A percentile compares a stretch with the other conserved stretches of the same genome.
Evolutionary conservation across 1,140 invertebrate species (phyloP).

Genomic region (Cyclargus thomasi): DNA sequence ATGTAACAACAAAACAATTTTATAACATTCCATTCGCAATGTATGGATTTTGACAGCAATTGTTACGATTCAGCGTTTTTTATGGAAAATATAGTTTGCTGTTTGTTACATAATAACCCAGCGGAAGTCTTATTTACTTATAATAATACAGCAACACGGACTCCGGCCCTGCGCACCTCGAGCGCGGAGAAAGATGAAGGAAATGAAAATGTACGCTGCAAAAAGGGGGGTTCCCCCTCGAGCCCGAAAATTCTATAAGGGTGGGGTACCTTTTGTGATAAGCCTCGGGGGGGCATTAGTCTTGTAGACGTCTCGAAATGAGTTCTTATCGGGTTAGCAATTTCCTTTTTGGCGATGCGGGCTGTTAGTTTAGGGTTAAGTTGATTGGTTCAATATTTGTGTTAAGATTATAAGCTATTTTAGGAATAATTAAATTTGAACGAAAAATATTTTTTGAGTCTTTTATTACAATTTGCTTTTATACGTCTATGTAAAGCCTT

Average conservation of each 20-base stretch:
- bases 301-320: slow-evolving; percentile 55
- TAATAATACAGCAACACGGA: slow-evolving; percentile 24
- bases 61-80: no score
- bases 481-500: no score
- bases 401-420: background rate
- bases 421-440: background rate
- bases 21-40: no score
- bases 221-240: slow-evolving; percentile 56
- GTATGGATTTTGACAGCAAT: no score
- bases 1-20: no score
- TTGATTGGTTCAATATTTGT: slow-evolving; percentile 15
- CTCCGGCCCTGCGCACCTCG: slow-evolving; percentile 46
- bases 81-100: no score
- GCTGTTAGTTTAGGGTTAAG: slow-evolving; percentile 33
- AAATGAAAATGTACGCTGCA: slow-evolving; percentile 74
- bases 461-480: no score
- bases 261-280: slow-evolving; percentile 66
- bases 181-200: slow-evolving; percentile 73
- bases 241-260: slow-evolving; percentile 70
- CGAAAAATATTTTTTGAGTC: no score
- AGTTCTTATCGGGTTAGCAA: slow-evolving; percentile 60
- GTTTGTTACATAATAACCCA: no score
- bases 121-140: background rate
- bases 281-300: slow-evolving; percentile 63
- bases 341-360: slow-evolving; percentile 59